A percentile compares a stretch with the other conserved stretches of the same genome.
Conservation (phyloP, 2,797 vertebrate genomes). For the Leptoclinus maculatus region DNA sequence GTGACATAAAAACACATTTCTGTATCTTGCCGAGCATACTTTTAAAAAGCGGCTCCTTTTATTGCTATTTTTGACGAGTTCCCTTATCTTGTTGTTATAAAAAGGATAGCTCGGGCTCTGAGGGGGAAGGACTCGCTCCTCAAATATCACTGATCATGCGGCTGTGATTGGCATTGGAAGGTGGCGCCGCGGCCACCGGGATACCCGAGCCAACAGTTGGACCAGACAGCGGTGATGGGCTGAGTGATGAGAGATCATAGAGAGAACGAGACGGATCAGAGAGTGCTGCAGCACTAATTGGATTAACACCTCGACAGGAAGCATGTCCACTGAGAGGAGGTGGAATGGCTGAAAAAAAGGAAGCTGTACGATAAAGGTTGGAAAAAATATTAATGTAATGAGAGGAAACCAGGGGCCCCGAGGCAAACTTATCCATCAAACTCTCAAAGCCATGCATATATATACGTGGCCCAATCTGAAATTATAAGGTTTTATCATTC, state of each 20-base stretch:
- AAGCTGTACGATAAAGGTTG: not conserved
- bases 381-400: not conserved
- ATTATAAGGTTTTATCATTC: not conserved
- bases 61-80: not conserved
- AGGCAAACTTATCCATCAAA: not conserved
- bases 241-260: constrained; percentile 33
- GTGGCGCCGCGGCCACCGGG: constrained; percentile 12
- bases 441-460: not conserved
- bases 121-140: not conserved
- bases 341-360: constrained; percentile 15
- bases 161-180: constrained; percentile 21
- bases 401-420: not conserved
- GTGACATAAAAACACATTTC: not conserved
- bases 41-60: not conserved
- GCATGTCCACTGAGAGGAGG: constrained; percentile 29
- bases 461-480: not conserved
- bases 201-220: constrained; percentile 19
- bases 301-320: constrained; percentile 38
- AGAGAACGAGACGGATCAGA: constrained; percentile 12
- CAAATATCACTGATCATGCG: not conserved
- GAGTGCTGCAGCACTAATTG: constrained; percentile 41
- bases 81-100: not conserved
- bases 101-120: not conserved
- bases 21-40: not conserved
- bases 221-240: constrained; percentile 22